Base-by-base conservation (phyloP, 2,113 vertebrate species). In the Calypte anna region DNA sequence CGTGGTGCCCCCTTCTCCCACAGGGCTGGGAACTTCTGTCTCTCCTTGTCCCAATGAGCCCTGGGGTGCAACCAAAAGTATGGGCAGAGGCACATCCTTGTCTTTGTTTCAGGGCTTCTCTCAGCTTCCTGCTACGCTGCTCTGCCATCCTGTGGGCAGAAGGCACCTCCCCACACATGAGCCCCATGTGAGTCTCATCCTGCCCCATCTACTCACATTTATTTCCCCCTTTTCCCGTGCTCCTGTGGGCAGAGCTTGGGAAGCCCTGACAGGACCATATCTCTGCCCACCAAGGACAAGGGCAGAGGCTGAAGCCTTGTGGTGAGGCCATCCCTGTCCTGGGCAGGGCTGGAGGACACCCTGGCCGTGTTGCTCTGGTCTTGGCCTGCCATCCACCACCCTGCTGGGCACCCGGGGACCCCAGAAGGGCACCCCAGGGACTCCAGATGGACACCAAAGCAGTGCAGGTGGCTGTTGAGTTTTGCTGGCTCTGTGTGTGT, bases 401-500 rank as follows among this genome's bases (percentile, higher is more conserved):
- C 8, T 11, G 19, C 62, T n/a, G 59, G 53, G 58, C 36, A 22
- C 31, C 22, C 20, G 58, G 2, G 43, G n/a, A 12, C 7, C 21
- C 9, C 38, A 40, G 38, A 11, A 40, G 53, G 53, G 57, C 36
- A 22, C 31, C 22, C 20, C 73, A 2, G 43, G n/a, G 14, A 8
- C 21, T 7, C 31, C 14, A 2, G n/a, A n/a, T 7, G 40, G 25
- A 8, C 3, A 21, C 28, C 27, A 25, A 40, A 18, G 31, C 58
- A 5, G 30, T 2, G 31, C 8, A 28, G 22, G 18, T 5, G 59
- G 16, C 33, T 15, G 75, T 16, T 9, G 38, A 38, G 27, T 76
- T 85, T 78, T 55, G 53, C 36, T 9, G 23, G 67, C 53, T 54
- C 66, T n/a, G 31, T 61, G 38, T 95, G 95, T 95, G 95, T 72